Percentiles rank a stretch among this genome's conserved stretches.
Evolutionary conservation across 2,888 invertebrate genomes (phyloP).

Genomic region (Hydroisotoma schaefferi): DNA sequence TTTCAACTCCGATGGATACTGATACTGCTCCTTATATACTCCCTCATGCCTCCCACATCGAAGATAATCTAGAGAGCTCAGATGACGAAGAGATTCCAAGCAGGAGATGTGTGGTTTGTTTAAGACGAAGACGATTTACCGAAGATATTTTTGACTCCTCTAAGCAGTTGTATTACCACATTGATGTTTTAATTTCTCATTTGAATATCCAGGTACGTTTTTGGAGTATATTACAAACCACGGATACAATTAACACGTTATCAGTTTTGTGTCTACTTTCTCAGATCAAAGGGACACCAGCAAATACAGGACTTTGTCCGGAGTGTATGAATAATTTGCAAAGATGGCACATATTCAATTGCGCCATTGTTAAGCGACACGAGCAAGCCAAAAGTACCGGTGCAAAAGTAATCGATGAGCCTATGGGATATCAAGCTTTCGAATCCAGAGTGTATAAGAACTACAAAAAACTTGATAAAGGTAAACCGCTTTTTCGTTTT

Average conservation of each 20-base stretch:
- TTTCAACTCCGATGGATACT: too few relatives aligned
- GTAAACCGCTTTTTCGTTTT: background rate
- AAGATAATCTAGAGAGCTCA: too few relatives aligned
- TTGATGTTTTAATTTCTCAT: conserved; percentile 40
- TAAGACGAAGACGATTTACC: conserved; percentile 39
- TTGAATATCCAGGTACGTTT: conserved; percentile 35
- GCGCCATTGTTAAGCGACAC: conserved; percentile 37
- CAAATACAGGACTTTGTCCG: conserved; percentile 38
- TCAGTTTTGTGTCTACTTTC: conserved; percentile 5
- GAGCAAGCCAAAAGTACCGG: conserved; percentile 21
- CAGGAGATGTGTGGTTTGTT: conserved; percentile 41
- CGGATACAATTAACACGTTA: background rate
- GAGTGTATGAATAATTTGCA: conserved; percentile 43
- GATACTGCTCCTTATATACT: too few relatives aligned
- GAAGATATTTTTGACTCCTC: conserved; percentile 40
- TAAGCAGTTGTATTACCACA: conserved; percentile 34
- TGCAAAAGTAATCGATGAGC: conserved; percentile 23
- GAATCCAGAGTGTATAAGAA: conserved; percentile 43
- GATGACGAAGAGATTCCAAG: conserved; percentile 28
- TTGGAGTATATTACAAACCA: background rate
- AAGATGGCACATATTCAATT: conserved; percentile 45
- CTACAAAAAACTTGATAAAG: conserved; percentile 39
- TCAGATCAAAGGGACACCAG: conserved; percentile 25
- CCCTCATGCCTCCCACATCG: too few relatives aligned
- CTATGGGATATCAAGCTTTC: conserved; percentile 27